phyloP scores from a whole-genome alignment of 2,113 vertebrate species.

The Python bivittatus region DNA sequence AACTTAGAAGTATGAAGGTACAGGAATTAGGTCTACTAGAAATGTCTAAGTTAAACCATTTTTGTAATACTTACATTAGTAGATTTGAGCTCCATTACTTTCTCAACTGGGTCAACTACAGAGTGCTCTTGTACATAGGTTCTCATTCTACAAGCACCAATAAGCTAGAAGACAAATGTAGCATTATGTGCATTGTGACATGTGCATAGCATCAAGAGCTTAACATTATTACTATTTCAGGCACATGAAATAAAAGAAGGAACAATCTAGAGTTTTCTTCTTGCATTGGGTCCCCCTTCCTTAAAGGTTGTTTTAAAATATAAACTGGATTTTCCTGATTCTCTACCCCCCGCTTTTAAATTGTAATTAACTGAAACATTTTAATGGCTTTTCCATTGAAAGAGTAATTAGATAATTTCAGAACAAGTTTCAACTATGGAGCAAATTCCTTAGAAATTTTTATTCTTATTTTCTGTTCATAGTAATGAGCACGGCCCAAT shows the following conservation, averaged over 20 bases:
- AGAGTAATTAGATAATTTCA: not conserved
- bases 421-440: not conserved
- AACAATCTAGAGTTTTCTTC: not conserved
- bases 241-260: not conserved
- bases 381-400: not conserved
- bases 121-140: slow-evolving; percentile 95
- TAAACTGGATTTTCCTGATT: not conserved
- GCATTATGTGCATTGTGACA: slow-evolving; percentile 9
- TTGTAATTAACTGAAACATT: not conserved
- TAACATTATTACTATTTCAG: not conserved
- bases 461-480: not conserved
- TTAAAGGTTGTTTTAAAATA: not conserved
- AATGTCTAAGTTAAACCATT: not conserved
- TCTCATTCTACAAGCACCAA: slow-evolving; percentile 85
- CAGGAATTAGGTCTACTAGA: not conserved
- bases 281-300: not conserved
- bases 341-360: not conserved
- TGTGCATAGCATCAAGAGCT: not conserved
- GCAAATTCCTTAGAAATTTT: not conserved
- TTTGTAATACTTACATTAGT: slow-evolving; percentile 84
- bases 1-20: not conserved
- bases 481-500: not conserved
- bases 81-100: slow-evolving; percentile 90
- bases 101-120: slow-evolving; percentile 87
- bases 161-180: slow-evolving; percentile 77